phyloP scores from a whole-genome alignment of 2,888 invertebrate genomes.

The Bembecia ichneumoniformis region DNA sequence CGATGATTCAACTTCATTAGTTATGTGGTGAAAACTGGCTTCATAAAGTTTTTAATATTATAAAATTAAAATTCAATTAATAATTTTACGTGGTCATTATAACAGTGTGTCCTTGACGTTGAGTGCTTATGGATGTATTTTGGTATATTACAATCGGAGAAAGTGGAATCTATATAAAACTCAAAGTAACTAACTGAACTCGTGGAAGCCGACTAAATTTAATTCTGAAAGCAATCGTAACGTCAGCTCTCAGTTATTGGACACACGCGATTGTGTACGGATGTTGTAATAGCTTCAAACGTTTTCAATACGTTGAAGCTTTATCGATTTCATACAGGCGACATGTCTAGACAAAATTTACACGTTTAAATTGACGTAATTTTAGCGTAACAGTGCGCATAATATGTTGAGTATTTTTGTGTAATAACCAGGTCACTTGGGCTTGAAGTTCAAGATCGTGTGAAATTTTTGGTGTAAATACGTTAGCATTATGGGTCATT shows the following conservation, averaged over 20 bases:
- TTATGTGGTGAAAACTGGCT: no score
- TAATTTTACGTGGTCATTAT: no score
- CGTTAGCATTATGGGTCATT: constrained; percentile 39
- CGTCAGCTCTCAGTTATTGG: constrained; percentile 59
- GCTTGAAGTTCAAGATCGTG: constrained; percentile 27
- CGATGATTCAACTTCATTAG: no score
- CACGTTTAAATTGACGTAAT: constrained; percentile 33
- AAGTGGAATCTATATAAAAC: constrained; percentile 2
- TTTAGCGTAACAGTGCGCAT: constrained; percentile 20
- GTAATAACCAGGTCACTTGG: constrained; percentile 20
- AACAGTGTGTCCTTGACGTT: no score
- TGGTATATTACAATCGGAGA: constrained; percentile 1
- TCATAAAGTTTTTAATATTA: no score
- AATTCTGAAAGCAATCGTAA: constrained; percentile 46
- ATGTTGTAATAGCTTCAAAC: constrained; percentile 43
- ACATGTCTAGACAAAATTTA: constrained; percentile 22
- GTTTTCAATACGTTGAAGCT: constrained; percentile 30
- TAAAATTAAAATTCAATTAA: no score
- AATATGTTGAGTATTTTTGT: constrained; percentile 19
- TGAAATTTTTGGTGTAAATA: constrained; percentile 6
- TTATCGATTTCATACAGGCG: constrained; percentile 48
- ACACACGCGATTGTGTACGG: constrained; percentile 52
- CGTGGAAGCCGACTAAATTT: constrained; percentile 42
- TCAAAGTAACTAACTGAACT: constrained; percentile 33
- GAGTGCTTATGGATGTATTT: no score